Evolutionary conservation across 53 echinoderm and acorn worm species (phyloP).

Genomic region (Paracentrotus lividus): DNA sequence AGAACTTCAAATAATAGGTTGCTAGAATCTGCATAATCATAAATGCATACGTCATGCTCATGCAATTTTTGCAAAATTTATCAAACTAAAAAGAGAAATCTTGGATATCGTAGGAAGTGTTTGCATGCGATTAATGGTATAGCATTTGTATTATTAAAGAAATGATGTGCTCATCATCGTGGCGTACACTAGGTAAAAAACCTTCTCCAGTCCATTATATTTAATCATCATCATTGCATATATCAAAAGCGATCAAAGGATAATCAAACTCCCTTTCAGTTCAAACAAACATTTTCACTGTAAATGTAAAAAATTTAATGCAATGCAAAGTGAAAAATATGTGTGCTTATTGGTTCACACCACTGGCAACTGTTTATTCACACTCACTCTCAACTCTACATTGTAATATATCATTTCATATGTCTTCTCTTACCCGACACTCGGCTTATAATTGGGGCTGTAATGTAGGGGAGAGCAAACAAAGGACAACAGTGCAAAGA

Average conservation of each 20-base stretch:
- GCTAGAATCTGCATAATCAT: background rate
- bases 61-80: background rate
- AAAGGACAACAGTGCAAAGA: background rate
- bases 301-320: background rate
- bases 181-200: too few relatives aligned
- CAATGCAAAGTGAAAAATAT: background rate
- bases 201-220: too few relatives aligned
- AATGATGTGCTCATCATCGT: too few relatives aligned
- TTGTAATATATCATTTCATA: background rate
- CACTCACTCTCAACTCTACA: slow-evolving; percentile 41
- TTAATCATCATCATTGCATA: background rate
- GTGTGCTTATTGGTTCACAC: background rate
- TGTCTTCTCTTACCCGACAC: slow-evolving; percentile 51
- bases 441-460: slow-evolving; percentile 44
- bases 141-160: too few relatives aligned
- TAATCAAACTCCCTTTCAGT: background rate
- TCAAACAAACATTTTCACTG: background rate
- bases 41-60: background rate
- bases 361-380: background rate
- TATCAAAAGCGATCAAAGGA: background rate
- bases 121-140: background rate
- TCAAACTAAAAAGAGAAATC: background rate
- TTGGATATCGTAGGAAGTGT: too few relatives aligned
- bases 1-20: background rate
- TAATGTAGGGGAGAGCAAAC: background rate